These are phyloP conservation scores for Ursus arctos DNA, from an alignment of 2,113 vertebrate genomes.

Conservation along the genomic window DNA sequence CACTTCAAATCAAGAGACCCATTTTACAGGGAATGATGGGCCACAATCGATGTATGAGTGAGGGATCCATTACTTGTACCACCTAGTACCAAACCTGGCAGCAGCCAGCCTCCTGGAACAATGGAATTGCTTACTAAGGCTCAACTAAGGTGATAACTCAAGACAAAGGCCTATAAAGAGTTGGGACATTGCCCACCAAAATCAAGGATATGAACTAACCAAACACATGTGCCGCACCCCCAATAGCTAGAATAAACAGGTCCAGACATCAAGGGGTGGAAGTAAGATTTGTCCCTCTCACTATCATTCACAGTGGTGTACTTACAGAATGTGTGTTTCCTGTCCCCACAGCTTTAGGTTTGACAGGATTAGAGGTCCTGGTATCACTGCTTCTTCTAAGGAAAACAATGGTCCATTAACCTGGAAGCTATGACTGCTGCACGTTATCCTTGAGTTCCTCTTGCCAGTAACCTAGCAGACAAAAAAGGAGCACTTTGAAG, in stretches of 20 bases:
- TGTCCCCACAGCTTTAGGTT: neutral
- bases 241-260: neutral
- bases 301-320: neutral
- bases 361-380: neutral
- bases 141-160: neutral
- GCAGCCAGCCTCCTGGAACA: neutral
- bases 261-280: neutral
- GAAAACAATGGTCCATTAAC: neutral
- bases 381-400: neutral
- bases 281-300: neutral
- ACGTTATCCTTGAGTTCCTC: neutral
- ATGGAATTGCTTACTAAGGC: neutral
- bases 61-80: neutral
- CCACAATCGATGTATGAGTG: neutral
- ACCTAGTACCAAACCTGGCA: neutral
- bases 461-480: neutral
- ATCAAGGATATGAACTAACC: neutral
- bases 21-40: neutral
- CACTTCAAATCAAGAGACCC: neutral
- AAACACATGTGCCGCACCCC: neutral
- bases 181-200: neutral
- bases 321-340: neutral
- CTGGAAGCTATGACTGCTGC: neutral
- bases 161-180: neutral
- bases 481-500: conserved; percentile 38